Evolutionary conservation across 1,140 invertebrate genomes (phyloP), one percentile per base, ranked within the genome.

Genomic region (Philotrypesis tridentata): DNA sequence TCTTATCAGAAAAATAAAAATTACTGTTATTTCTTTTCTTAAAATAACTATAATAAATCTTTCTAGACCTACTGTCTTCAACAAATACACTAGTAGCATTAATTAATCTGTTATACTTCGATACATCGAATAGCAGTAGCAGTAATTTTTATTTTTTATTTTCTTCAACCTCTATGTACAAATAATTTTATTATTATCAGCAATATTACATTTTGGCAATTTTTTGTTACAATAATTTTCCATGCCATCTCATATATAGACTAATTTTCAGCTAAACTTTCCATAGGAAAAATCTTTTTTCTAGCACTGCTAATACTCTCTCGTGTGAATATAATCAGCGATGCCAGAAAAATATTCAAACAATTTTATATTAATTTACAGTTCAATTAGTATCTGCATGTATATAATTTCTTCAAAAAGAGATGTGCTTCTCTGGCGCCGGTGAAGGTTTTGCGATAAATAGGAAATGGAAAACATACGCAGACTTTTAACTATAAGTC

Each of bases 281-380:
- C 73, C 73, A 77, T 82, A 82, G 80, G 80, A 77, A 82, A 82
- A 82, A 71, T 81, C 72, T 82, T 76, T 76, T 82, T 77, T 76
- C 73, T 63, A 76, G 73, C 33, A 75, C 73, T 77, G 80, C 65
- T 76, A 82, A 82, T 76, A 76, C 76, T 81, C 23, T 68, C 23
- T 68, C 29, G 11, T 23, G 12, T 76, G 70, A 82, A 70, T 76
- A 17, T 40, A 72, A 82, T 82, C 68, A 82, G 60, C 68, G 68
- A 61, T 72, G 75, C 68, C 68, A 78, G 68, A 82, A 78, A 77
- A 78, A 73, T 65, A 21, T 48, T 65, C 11, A 82, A 82, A 77
- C 55, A 72, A 23, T 82, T 40, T n/a, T 33, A 80, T 65, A n/a
- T 81, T 31, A 43, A 82, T 81, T 68, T 81, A 81, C 61, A 74